These are phyloP conservation scores for Euschistus heros DNA, from an alignment of 1,140 invertebrate genomes.

Conservation along the genomic window DNA sequence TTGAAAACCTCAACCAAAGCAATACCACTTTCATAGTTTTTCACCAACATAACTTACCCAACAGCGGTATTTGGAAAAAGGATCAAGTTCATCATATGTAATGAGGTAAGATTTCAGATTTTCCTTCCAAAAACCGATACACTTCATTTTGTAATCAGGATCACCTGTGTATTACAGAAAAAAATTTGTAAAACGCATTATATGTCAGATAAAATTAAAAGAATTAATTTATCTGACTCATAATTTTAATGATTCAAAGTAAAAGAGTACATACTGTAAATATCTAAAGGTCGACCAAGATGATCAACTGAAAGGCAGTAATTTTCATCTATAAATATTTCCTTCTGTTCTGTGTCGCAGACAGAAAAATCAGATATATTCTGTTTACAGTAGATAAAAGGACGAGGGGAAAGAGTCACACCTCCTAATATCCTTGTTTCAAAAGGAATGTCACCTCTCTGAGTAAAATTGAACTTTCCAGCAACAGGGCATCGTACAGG, in stretches of 20 bases:
- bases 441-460: conserved; percentile 77
- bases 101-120: conserved; percentile 94
- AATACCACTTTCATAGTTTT: too few species aligned
- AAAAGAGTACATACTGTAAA: conserved; percentile 57
- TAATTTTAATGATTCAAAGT: not conserved
- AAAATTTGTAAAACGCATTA: not conserved
- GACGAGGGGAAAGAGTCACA: conserved; percentile 82
- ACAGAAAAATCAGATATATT: conserved; percentile 92
- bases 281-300: conserved; percentile 81
- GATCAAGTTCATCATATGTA: conserved; percentile 92
- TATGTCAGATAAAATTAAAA: not conserved
- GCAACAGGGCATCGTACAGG: conserved; percentile 90
- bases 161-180: conserved; percentile 48
- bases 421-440: conserved; percentile 87
- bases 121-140: conserved; percentile 96
- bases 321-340: conserved; percentile 84
- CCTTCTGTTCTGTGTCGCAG: conserved; percentile 86
- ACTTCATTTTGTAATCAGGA: conserved; percentile 93
- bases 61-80: conserved; percentile 89
- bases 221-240: not conserved
- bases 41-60: conserved; percentile 52
- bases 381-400: conserved; percentile 84
- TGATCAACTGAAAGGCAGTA: conserved; percentile 94
- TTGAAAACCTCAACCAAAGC: too few species aligned
- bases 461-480: conserved; percentile 89